Conservation (phyloP, 2,797 vertebrate species). For the Petrocephalus schoutedeni region DNA sequence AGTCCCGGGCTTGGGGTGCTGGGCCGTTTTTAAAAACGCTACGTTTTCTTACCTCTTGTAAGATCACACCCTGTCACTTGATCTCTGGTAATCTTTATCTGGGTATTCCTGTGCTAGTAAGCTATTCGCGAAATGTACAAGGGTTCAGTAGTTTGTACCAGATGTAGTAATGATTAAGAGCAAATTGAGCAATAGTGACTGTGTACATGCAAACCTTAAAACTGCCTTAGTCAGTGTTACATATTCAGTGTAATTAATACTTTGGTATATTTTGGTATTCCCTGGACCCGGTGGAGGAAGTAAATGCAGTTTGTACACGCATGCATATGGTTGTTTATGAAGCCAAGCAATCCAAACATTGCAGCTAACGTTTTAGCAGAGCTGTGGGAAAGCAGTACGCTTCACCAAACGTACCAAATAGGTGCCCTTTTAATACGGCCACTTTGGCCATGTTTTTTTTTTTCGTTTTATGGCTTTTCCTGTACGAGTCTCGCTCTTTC, state of each 20-base stretch:
- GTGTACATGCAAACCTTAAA: background rate
- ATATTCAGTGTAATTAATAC: background rate
- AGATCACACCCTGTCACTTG: background rate
- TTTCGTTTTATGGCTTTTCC: background rate
- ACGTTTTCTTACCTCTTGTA: background rate
- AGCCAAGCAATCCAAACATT: background rate
- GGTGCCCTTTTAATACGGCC: background rate
- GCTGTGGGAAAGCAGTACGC: background rate
- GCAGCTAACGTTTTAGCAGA: background rate
- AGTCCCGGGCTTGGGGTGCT: background rate
- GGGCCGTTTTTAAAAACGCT: background rate
- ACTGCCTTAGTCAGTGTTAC: background rate
- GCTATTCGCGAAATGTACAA: background rate
- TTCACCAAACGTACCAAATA: background rate
- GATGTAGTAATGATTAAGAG: conserved; percentile 2
- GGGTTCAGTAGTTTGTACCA: background rate
- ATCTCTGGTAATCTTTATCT: conserved; percentile 1
- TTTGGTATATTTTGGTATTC: background rate
- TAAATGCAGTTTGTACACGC: background rate
- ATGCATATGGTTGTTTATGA: background rate
- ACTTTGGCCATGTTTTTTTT: background rate
- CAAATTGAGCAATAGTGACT: background rate
- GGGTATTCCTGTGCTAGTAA: background rate
- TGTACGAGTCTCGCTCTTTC: background rate
- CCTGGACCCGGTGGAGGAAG: background rate